phyloP scores from a whole-genome alignment of 2,888 invertebrate species.

The Torymus aiolomorphi region DNA sequence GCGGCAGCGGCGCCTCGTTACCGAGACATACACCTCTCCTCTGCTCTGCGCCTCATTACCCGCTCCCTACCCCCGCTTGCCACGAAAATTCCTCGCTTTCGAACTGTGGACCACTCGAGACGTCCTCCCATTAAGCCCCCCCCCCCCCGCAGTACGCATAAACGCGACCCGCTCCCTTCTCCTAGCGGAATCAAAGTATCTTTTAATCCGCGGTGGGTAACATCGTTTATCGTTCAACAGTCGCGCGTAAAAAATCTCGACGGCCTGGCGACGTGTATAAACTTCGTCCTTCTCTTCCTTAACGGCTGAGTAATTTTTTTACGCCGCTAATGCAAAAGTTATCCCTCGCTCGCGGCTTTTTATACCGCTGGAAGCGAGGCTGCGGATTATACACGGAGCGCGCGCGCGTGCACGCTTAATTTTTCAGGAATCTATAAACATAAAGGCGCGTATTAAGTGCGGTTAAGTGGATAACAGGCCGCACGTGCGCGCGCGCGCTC shows the following conservation, averaged over 20 bases:
- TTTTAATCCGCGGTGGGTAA: conserved; percentile 16
- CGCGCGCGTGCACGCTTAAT: conserved; percentile 17
- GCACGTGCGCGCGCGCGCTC: not conserved
- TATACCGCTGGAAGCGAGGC: not conserved
- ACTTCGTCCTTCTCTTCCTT: conserved; percentile 21
- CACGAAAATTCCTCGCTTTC: too few species aligned
- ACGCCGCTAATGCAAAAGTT: conserved; percentile 55
- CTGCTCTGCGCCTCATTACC: too few species aligned
- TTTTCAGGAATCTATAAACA: conserved; percentile 52
- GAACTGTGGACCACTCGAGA: too few species aligned
- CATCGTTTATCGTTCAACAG: conserved; percentile 36
- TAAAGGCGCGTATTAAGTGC: conserved; percentile 44
- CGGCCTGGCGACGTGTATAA: conserved; percentile 6
- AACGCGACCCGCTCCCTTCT: too few species aligned
- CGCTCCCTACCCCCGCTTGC: too few species aligned
- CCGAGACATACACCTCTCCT: too few species aligned
- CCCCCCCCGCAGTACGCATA: too few species aligned
- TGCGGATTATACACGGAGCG: not conserved
- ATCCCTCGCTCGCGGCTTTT: too few species aligned
- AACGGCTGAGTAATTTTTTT: conserved; percentile 52
- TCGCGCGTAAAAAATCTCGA: conserved; percentile 36
- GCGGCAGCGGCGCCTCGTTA: too few species aligned
- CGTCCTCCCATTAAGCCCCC: too few species aligned
- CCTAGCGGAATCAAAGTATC: conserved; percentile 17
- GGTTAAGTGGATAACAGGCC: conserved; percentile 38